A percentile compares a stretch with the other conserved stretches of the same genome.
phyloP scores from a whole-genome alignment of 2,797 vertebrate genomes.

The Coluber constrictor region DNA sequence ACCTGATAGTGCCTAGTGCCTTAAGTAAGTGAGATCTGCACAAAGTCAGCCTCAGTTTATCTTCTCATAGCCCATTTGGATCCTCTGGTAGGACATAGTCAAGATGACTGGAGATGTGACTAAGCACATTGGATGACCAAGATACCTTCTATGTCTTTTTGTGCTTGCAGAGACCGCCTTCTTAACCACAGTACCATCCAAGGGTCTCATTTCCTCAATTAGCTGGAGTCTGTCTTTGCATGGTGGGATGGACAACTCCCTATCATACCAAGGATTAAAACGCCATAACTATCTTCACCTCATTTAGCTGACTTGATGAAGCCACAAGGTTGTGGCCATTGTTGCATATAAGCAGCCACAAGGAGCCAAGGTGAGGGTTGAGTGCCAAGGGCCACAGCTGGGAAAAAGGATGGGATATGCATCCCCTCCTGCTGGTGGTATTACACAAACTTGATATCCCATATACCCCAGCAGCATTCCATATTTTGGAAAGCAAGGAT shows the following conservation, averaged over 20 bases:
- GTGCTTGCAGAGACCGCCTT: background rate
- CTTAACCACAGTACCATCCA: background rate
- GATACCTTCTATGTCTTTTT: background rate
- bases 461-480: background rate
- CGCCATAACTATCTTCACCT: background rate
- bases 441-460: background rate
- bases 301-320: background rate
- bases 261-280: background rate
- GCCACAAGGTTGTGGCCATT: background rate
- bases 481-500: background rate
- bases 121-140: background rate
- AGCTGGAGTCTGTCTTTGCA: background rate
- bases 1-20: background rate
- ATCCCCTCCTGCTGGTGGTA: background rate
- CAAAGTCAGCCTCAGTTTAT: background rate
- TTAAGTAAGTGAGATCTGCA: background rate
- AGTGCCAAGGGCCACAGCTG: background rate
- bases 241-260: background rate
- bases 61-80: background rate
- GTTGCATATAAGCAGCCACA: background rate
- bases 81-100: background rate
- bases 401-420: background rate
- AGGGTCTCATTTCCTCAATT: background rate
- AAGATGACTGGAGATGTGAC: background rate
- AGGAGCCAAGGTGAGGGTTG: background rate